These are phyloP conservation scores for Leptopterna dolabrata DNA, from an alignment of 2,888 invertebrate species.

Conservation along the genomic window DNA sequence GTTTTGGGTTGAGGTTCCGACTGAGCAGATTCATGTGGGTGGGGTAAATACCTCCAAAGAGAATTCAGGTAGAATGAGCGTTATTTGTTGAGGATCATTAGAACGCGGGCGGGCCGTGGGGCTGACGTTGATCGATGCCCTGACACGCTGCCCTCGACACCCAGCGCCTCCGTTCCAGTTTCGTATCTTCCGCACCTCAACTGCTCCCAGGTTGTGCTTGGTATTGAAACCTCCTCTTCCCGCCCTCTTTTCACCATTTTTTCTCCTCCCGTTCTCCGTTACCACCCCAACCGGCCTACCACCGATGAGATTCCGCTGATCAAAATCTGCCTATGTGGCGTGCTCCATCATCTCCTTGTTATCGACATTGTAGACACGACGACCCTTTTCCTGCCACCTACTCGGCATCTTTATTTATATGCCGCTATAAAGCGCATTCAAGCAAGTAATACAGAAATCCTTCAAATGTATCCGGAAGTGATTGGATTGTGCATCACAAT, in stretches of 20 bases:
- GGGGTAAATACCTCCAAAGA: neutral
- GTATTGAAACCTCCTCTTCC: neutral
- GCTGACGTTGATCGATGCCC: slow-evolving; percentile 18
- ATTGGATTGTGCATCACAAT: too few species aligned
- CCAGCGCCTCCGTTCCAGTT: neutral
- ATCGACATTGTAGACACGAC: neutral
- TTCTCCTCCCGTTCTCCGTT: neutral
- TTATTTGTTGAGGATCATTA: neutral
- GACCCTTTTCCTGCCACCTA: too few species aligned
- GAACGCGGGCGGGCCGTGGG: neutral
- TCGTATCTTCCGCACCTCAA: neutral
- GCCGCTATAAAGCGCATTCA: too few species aligned
- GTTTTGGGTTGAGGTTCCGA: too few species aligned
- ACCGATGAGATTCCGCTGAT: neutral
- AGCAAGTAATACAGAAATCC: too few species aligned
- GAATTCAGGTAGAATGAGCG: neutral
- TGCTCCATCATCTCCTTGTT: neutral
- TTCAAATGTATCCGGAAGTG: too few species aligned
- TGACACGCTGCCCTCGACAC: slow-evolving; percentile 2
- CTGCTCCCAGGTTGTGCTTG: neutral
- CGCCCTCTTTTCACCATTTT: neutral
- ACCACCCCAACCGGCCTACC: neutral
- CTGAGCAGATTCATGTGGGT: neutral
- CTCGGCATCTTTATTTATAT: too few species aligned
- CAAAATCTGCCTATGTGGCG: neutral